Base-by-base conservation (phyloP, 2,888 invertebrate species). In the Tribolium freemani region DNA sequence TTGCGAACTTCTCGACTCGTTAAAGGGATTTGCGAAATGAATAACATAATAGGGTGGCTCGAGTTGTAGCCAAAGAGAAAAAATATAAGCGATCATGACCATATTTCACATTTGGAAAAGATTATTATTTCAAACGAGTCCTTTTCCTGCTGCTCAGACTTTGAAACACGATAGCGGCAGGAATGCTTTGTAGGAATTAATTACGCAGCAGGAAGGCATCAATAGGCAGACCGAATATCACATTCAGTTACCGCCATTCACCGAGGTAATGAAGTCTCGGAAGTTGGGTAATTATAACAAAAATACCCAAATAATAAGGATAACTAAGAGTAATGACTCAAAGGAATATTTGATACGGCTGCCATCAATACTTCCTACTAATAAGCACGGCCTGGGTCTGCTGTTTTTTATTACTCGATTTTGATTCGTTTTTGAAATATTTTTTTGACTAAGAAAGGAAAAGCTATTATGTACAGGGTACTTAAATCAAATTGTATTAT, bases 131-230 rank as follows among this genome's bases (percentile, higher is more conserved):
- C 13, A 30, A 54, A 54, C 48, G 63, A 16, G 64, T 13, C 53
- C 44, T 64, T 45, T 53, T 44, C 20, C 20, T 30, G 44, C 63
- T 31, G 10, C 30, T 30, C 66, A 73, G 74, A 75, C 75, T 79
- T 77, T 78, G 79, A 79, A 79, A 79, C 67, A 50, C 44, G 78
- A 79, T 78, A 78, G 67, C 51, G 75, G 60, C 73, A 72, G 78
- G 76, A 77, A 76, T 78, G 77, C 78, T 77, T 78, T 77, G 76
- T 73, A 75, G 76, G 73, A 79, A 79, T 80, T 80, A 80, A 80
- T 80, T 80, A 79, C 73, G 77, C 78, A 71, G 73, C 72, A 73
- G 54, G 75, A 70, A 70, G 66, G 69, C 77, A 74, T 78, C 74
- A 78, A 79, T 78, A 73, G 73, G 63, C 60, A 66, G 70, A 58